Conservation (phyloP, 35 echinoderm and acorn worm genomes). For the Heliocidaris tuberculata region DNA sequence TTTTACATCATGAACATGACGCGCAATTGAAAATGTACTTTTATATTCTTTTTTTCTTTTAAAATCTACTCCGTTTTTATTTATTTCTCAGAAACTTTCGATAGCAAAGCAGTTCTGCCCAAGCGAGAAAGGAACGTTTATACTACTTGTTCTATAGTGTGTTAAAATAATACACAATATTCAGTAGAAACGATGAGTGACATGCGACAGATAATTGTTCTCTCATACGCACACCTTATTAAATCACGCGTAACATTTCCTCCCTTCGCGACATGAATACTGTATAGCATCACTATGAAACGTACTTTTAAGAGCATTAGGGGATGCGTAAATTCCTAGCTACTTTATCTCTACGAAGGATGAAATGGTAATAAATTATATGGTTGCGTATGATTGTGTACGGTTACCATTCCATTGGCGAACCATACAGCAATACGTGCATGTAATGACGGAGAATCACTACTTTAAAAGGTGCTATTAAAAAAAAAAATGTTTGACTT, state of each 20-base stretch:
- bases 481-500: too few relatives aligned
- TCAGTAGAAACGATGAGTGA: not conserved
- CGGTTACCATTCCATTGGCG: not conserved
- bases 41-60: too few relatives aligned
- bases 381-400: not conserved
- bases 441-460: too few relatives aligned
- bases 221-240: not conserved
- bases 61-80: too few relatives aligned
- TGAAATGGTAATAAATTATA: not conserved
- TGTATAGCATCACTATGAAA: not conserved
- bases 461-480: too few relatives aligned
- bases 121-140: too few relatives aligned
- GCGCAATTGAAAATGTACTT: too few relatives aligned
- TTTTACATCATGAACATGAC: too few relatives aligned
- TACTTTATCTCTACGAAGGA: not conserved
- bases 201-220: not conserved
- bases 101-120: not conserved
- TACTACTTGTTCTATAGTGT: too few relatives aligned
- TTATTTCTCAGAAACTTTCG: not conserved
- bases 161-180: not conserved
- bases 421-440: too few relatives aligned
- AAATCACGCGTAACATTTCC: not conserved
- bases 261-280: not conserved
- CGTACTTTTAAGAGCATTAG: slow-evolving; percentile 10
- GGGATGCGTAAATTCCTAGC: not conserved